Conservation (phyloP, 2,113 vertebrate genomes). For the Brachionichthys hirsutus region DNA sequence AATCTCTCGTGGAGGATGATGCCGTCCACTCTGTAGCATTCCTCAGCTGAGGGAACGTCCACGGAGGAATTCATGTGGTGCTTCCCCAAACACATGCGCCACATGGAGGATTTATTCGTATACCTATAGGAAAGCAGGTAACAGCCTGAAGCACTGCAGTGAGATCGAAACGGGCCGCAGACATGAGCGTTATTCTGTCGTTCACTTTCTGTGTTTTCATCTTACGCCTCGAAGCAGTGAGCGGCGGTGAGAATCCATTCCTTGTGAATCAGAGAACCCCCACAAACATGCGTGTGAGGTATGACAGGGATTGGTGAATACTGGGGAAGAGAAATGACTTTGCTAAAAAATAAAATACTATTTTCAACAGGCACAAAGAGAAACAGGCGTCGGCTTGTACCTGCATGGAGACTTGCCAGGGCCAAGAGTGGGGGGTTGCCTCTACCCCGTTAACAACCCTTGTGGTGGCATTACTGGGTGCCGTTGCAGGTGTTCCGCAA, state of each 20-base stretch:
- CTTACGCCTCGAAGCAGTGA: conserved; percentile 77
- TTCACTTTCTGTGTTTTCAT: neutral
- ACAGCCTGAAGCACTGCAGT: no score
- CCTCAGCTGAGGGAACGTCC: conserved; percentile 61
- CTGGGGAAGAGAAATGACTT: conserved; percentile 39
- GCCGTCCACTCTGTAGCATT: conserved; percentile 61
- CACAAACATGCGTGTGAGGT: conserved; percentile 70
- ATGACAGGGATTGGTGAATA: conserved; percentile 11
- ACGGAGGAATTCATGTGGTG: conserved; percentile 72
- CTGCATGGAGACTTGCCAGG: conserved; percentile 80
- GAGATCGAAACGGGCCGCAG: no score
- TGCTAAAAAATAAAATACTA: conserved; percentile 6
- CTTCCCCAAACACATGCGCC: conserved; percentile 75
- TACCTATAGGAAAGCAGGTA: conserved; percentile 33
- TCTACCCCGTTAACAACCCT: conserved; percentile 73
- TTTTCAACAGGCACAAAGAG: neutral
- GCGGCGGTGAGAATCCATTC: conserved; percentile 79
- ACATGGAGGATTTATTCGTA: conserved; percentile 39
- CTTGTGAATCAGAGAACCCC: conserved; percentile 76
- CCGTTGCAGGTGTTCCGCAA: conserved; percentile 66
- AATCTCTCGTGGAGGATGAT: conserved; percentile 72
- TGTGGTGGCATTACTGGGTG: conserved; percentile 35
- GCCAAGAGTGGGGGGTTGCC: conserved; percentile 73
- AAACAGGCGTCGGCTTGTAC: conserved; percentile 42
- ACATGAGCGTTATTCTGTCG: no score